Conservation (phyloP, 2,888 invertebrate genomes). For the Danaus chrysippus region DNA sequence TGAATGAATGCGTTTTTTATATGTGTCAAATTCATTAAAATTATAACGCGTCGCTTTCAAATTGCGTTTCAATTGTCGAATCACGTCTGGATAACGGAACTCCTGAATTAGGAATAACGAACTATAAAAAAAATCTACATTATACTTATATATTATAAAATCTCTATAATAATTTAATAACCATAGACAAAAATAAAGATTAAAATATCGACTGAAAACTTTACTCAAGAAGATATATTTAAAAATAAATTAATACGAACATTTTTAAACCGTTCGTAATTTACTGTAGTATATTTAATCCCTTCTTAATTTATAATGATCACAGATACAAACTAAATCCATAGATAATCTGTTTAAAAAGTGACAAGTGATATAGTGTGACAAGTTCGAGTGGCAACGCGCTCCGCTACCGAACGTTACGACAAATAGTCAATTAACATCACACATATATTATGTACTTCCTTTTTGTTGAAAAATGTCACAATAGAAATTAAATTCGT, state of each 20-base stretch:
- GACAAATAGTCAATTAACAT: slow-evolving; percentile 67
- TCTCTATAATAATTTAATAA: no score
- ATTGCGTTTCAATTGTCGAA: slow-evolving; percentile 14
- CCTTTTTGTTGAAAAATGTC: slow-evolving; percentile 26
- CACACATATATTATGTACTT: slow-evolving; percentile 44
- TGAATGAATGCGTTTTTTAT: background rate
- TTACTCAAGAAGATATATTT: background rate
- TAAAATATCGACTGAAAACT: no score
- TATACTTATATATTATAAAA: slow-evolving; percentile 40
- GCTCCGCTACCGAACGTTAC: slow-evolving; percentile 41
- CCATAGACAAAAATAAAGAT: no score
- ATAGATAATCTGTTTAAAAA: slow-evolving; percentile 60
- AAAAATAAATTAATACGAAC: background rate
- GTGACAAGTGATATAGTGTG: slow-evolving; percentile 54
- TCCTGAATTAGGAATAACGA: slow-evolving; percentile 25
- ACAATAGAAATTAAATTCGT: slow-evolving; percentile 3
- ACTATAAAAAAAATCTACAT: slow-evolving; percentile 33
- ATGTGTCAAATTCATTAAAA: slow-evolving; percentile 12
- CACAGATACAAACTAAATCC: slow-evolving; percentile 47
- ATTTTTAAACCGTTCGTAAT: slow-evolving; percentile 9
- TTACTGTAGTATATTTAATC: slow-evolving; percentile 20
- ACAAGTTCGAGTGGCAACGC: slow-evolving; percentile 52
- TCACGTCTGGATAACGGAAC: slow-evolving; percentile 22
- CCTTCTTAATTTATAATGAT: slow-evolving; percentile 34
- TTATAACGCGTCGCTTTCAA: slow-evolving; percentile 8